Base-by-base conservation (phyloP, 1,140 invertebrate species). In the Scaptodrosophila lebanonensis region DNA sequence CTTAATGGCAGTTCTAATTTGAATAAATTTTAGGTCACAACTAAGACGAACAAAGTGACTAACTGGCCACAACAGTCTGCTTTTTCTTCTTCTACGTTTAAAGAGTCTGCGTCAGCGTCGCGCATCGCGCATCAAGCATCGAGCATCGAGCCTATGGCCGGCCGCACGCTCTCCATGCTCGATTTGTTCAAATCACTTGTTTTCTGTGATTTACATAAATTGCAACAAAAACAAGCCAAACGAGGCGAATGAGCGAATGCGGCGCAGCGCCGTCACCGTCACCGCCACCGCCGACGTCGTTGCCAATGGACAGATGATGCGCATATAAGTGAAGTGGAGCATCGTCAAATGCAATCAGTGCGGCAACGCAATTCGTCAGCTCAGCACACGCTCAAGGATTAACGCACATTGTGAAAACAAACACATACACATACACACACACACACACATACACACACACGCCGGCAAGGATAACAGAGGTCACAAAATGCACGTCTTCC, bases 241-340 rank as follows among this genome's bases (percentile, higher is more conserved):
- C 6, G 25, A 18, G n/a, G n/a, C n/a, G n/a, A n/a, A n/a, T n/a
- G n/a, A n/a, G n/a, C n/a, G n/a, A n/a, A n/a, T n/a, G n/a, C n/a
- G n/a, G n/a, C n/a, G n/a, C n/a, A n/a, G n/a, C 60, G 36, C 35
- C 49, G 42, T 53, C 29, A 38, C 52, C 13, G 27, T 17, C 48
- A 54, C 38, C 30, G 47, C 43, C 64, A 52, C 36, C 27, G 54
- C 29, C 27, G 53, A 20, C 39, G 36, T 27, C 59, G 29, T 17
- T 35, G 43, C 17, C 45, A 29, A 8, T 20, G 17, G 38, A 33
- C 20, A 15, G 43, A 30, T 30, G 13, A 56, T 75, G 50, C 75
- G 68, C 67, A 82, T 82, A 82, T 79, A 82, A 82, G 61, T 30
- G 57, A 83, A 82, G 75, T 83, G 75, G 76, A 83, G 70, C 66